Evolutionary conservation across 1,140 invertebrate species (phyloP).

Genomic region (Phymorhynchus buccinoides): DNA sequence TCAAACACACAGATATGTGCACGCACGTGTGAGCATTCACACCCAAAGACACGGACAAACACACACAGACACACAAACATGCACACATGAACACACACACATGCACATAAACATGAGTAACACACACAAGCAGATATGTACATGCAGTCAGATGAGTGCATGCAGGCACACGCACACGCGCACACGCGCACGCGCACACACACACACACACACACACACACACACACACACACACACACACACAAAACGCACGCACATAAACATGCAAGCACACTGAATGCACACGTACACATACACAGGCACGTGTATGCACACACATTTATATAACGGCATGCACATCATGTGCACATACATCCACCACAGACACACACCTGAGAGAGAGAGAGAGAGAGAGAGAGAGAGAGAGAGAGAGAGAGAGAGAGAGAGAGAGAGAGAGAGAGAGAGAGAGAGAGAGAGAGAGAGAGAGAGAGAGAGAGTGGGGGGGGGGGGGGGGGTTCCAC

Average conservation of each 20-base stretch:
- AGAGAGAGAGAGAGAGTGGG: too few relatives aligned
- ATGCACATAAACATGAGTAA: not conserved
- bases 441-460: not conserved
- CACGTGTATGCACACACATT: not conserved
- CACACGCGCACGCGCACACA: not conserved
- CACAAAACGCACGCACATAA: not conserved
- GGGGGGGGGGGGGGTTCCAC: too few relatives aligned
- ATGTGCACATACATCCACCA: not conserved
- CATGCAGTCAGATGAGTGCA: not conserved
- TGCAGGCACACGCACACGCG: too few relatives aligned
- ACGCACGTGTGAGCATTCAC: too few relatives aligned
- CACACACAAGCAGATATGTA: not conserved
- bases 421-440: not conserved
- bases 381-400: slow-evolving; percentile 12
- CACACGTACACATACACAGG: not conserved
- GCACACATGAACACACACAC: too few relatives aligned
- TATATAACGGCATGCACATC: too few relatives aligned
- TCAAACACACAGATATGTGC: too few relatives aligned
- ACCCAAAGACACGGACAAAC: too few relatives aligned
- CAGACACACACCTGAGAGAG: too few relatives aligned
- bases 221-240: too few relatives aligned
- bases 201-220: not conserved
- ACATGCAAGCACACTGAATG: not conserved
- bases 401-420: slow-evolving; percentile 25
- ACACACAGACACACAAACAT: too few relatives aligned